Percentiles rank a stretch among this genome's conserved stretches.
Evolutionary conservation across 1,140 invertebrate genomes (phyloP).

Genomic region (Vanessa tameamea): DNA sequence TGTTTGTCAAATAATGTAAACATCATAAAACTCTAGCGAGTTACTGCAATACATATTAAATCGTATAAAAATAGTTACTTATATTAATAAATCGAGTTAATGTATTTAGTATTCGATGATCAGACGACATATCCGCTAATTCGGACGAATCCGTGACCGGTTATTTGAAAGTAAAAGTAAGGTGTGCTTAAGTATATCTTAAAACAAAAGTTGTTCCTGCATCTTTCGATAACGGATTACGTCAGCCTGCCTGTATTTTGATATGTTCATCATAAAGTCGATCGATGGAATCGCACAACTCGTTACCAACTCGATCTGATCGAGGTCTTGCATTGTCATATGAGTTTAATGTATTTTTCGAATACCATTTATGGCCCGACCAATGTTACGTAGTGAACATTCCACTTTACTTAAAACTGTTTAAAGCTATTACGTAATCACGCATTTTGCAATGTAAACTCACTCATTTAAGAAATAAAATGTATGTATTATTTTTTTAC

Average conservation of each 20-base stretch:
- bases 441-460: constrained; percentile 21
- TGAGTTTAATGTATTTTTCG: constrained; percentile 29
- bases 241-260: constrained; percentile 21
- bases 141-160: constrained; percentile 8
- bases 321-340: constrained; percentile 20
- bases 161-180: constrained; percentile 39
- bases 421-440: constrained; percentile 33
- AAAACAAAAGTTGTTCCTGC: constrained; percentile 42
- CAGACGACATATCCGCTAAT: constrained; percentile 12
- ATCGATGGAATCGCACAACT: constrained; percentile 25
- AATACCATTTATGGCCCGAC: constrained; percentile 32
- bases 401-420: constrained; percentile 40
- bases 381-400: constrained; percentile 37
- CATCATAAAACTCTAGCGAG: background rate
- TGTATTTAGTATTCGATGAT: background rate
- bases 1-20: background rate
- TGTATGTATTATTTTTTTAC: constrained; percentile 33
- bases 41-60: background rate
- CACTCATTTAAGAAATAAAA: constrained; percentile 20
- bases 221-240: constrained; percentile 38
- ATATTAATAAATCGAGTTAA: background rate
- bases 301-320: constrained; percentile 11
- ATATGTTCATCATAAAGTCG: constrained; percentile 42
- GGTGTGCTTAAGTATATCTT: constrained; percentile 22
- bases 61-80: background rate